Conservation (phyloP, 2,113 vertebrate species). For the Apodemus speciosus region DNA sequence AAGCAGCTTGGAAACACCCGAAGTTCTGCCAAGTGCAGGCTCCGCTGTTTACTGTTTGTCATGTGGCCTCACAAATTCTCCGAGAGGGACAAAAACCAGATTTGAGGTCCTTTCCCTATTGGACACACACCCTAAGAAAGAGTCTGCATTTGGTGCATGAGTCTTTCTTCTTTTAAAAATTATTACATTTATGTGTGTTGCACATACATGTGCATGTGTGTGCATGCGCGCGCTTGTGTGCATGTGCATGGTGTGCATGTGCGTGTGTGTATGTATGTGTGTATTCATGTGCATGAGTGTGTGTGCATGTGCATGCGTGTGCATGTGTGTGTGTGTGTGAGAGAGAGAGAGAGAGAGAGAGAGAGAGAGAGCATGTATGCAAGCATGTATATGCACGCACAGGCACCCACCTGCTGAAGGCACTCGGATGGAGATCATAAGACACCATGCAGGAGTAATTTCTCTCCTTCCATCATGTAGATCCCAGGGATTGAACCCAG, state of each 20-base stretch:
- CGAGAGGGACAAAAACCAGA: neutral
- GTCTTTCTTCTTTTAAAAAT: neutral
- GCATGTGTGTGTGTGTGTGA: too few species aligned
- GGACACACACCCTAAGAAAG: neutral
- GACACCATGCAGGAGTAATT: neutral
- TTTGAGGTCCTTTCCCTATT: neutral
- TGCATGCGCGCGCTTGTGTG: too few species aligned
- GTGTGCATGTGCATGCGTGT: neutral
- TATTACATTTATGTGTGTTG: neutral
- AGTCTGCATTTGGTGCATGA: neutral
- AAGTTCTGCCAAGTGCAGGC: neutral
- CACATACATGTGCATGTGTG: neutral
- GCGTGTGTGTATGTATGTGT: too few species aligned
- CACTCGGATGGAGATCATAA: neutral
- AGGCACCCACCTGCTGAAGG: neutral
- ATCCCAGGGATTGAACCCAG: neutral
- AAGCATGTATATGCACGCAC: too few species aligned
- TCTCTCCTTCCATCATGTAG: neutral
- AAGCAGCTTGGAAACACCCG: neutral
- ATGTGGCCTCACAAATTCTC: too few species aligned
- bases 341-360: too few species aligned
- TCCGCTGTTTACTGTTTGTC: neutral
- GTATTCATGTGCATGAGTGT: too few species aligned
- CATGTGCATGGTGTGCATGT: too few species aligned
- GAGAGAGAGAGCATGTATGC: too few species aligned